Base-by-base conservation (phyloP, 1,140 invertebrate genomes). In the Megalonaias nervosa region DNA sequence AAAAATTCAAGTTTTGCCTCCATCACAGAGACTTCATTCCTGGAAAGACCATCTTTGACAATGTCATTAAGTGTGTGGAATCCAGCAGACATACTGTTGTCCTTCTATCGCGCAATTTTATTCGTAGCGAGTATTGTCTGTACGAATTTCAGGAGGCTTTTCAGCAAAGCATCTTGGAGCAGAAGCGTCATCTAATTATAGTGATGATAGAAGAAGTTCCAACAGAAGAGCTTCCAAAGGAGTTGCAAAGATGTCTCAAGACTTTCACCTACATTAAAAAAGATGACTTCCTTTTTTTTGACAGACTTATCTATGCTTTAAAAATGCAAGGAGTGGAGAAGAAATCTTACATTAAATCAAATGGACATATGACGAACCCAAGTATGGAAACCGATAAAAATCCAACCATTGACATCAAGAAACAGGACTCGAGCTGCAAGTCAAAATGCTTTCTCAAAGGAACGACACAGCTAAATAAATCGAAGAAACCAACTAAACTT, bases 91-190 rank as follows among this genome's bases (percentile, higher is more conserved):
- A 97, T 69, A 98, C 96, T 19, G 96, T 98, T 60, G 95, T 98
- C 93, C 94, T 98, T 75, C 92, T 98, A 12, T 97, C 96, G 62
- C 95, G 97, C 88, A 97, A 97, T 90, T 98, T 97, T 88, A 95
- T 98, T 80, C 97, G 81, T 56, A 84, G 83, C 26, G 73, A 84
- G 21, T 84, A 71, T 66, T 84, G 83, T 57, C 93, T 96, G 31
- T 97, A 95, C 87, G 97, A 98, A 86, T 97, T 98, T 55, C 82
- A 84, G 61, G 82, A 85, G 65, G 87, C 87, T 1, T 87, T 85
- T 57, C 91, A 85, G 11, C 87, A 89, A 75, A 87, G 86, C 67
- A 80, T 89, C 14, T 75, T 85, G 64, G 85, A 87, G 74, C 80
- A 85, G 60, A 85, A 80, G 61, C 81, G 82, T 26, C 87, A 89